phyloP scores from a whole-genome alignment of 2,113 vertebrate genomes.

The Pelmatolapia mariae region DNA sequence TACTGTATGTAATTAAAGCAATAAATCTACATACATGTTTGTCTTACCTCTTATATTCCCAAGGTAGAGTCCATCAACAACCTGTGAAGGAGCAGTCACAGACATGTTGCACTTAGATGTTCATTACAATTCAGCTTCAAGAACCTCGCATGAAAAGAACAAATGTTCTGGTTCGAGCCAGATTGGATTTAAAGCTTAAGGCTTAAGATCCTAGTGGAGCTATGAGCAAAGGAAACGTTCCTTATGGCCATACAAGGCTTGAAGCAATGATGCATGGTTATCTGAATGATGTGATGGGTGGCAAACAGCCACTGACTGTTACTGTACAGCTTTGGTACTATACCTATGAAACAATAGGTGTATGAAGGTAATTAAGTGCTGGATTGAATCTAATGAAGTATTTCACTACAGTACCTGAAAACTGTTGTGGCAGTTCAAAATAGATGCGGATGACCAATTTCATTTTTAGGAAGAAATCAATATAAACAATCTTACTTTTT shows the following conservation, averaged over 20 bases:
- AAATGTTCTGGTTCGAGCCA: constrained; percentile 1
- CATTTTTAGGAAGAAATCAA: neutral
- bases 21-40: neutral
- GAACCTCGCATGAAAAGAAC: constrained; percentile 11
- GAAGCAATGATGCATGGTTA: constrained; percentile 26
- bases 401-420: neutral
- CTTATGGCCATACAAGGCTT: constrained; percentile 46
- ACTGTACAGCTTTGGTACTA: neutral
- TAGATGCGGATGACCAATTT: neutral
- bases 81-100: constrained; percentile 64
- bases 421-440: neutral
- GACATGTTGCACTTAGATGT: constrained; percentile 36
- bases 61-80: constrained; percentile 83
- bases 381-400: neutral
- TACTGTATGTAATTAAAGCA: neutral
- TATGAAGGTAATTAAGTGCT: neutral
- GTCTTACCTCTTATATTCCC: constrained; percentile 84
- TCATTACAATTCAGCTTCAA: neutral
- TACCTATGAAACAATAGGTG: neutral
- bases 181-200: constrained; percentile 56
- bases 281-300: neutral
- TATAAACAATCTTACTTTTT: neutral
- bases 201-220: constrained; percentile 4
- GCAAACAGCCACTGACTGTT: neutral
- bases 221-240: constrained; percentile 10